Conservation (phyloP, 2,113 vertebrate genomes). For the Colaptes auratus region DNA sequence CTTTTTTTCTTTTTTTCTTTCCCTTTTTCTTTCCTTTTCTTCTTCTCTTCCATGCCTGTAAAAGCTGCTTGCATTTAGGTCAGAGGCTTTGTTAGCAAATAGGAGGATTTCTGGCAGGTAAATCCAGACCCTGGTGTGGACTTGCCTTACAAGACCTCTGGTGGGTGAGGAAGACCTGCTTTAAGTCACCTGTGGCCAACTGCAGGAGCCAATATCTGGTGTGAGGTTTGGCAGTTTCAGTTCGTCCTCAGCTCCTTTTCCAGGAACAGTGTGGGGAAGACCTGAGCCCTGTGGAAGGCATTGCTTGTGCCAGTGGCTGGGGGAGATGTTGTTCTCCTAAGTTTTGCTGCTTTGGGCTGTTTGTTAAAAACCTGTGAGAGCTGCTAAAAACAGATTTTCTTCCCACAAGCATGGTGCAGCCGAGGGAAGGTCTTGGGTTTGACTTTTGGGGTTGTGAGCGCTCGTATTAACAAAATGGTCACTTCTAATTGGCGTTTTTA, state of each 20-base stretch:
- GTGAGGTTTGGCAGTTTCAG: neutral
- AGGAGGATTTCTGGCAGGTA: neutral
- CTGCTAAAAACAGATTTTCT: neutral
- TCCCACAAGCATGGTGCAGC: fast-evolving
- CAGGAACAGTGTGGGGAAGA: neutral
- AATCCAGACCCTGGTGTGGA: fast-evolving
- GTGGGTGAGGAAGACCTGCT: neutral
- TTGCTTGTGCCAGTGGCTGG: fast-evolving
- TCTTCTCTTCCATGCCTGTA: neutral
- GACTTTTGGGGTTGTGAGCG: neutral
- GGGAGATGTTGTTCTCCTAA: neutral
- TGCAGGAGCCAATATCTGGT: fast-evolving
- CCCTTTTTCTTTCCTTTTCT: too few relatives aligned
- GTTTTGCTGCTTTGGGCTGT: neutral
- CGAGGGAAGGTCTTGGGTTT: neutral
- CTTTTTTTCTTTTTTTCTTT: too few relatives aligned
- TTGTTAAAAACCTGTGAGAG: neutral
- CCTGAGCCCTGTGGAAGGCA: fast-evolving
- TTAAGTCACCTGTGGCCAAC: neutral
- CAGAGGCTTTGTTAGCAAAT: neutral
- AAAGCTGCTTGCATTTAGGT: neutral
- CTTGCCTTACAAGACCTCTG: neutral
- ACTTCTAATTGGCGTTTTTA: slow-evolving; percentile 47
- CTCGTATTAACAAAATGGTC: slow-evolving; percentile 16
- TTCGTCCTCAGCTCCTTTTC: neutral